Evolutionary conservation across 1,140 invertebrate genomes (phyloP).

Genomic region (Octopus bimaculoides): DNA sequence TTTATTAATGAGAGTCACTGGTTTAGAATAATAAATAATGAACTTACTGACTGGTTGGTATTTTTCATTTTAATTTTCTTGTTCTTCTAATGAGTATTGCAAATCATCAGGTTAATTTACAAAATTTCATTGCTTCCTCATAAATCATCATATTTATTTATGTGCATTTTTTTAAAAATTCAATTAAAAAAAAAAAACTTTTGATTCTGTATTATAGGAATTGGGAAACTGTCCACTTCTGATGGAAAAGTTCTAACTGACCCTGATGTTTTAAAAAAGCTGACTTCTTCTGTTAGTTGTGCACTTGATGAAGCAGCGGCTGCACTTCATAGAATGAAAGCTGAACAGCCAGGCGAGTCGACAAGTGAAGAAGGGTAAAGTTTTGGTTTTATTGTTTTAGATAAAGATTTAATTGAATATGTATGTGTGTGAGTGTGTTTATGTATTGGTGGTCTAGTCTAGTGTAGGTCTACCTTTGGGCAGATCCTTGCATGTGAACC

Average conservation of each 20-base stretch:
- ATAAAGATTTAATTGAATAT: too few species aligned
- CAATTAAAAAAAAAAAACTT: background rate
- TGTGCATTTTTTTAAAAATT: background rate
- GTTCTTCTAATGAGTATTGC: too few species aligned
- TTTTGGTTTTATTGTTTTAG: background rate
- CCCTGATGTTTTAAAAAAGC: slow-evolving; percentile 70
- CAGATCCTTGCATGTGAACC: too few species aligned
- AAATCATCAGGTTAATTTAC: too few species aligned
- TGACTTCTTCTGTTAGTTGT: slow-evolving; percentile 83
- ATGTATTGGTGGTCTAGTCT: too few species aligned
- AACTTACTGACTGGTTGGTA: too few species aligned
- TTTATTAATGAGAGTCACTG: too few species aligned
- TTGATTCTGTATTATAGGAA: slow-evolving; percentile 60
- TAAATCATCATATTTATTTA: background rate
- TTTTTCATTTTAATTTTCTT: too few species aligned
- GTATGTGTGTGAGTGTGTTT: too few species aligned
- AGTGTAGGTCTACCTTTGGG: too few species aligned
- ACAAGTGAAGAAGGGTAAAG: slow-evolving; percentile 41
- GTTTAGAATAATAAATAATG: too few species aligned
- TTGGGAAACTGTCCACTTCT: slow-evolving; percentile 70
- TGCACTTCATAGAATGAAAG: slow-evolving; percentile 89
- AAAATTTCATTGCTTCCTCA: too few species aligned
- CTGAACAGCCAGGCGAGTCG: slow-evolving; percentile 62
- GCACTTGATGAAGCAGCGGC: slow-evolving; percentile 94
- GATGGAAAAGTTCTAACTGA: slow-evolving; percentile 62